phyloP scores from a whole-genome alignment of 2,113 vertebrate genomes.

The Antennarius striatus region DNA sequence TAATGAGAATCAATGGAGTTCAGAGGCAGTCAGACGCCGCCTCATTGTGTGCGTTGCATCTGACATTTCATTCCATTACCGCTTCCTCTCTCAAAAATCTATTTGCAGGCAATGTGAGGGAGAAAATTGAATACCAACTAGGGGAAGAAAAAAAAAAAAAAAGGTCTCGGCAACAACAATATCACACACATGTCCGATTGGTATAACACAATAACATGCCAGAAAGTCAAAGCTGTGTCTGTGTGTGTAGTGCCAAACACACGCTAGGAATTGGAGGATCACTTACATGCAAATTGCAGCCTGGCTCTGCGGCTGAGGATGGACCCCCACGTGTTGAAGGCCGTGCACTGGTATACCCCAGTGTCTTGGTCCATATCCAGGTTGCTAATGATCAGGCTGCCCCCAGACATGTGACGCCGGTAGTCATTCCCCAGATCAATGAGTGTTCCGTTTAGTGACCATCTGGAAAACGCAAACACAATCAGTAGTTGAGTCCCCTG shows the following conservation, averaged over 20 bases:
- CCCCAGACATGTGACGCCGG: slow-evolving; percentile 82
- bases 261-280: slow-evolving; percentile 28
- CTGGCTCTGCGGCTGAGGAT: slow-evolving; percentile 83
- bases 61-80: slow-evolving; percentile 71
- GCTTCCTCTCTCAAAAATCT: slow-evolving; percentile 65
- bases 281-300: slow-evolving; percentile 89
- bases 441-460: slow-evolving; percentile 87
- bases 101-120: slow-evolving; percentile 56
- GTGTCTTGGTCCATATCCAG: slow-evolving; percentile 83
- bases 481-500: slow-evolving; percentile 70
- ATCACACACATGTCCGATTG: slow-evolving; percentile 19
- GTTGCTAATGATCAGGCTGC: slow-evolving; percentile 83
- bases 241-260: slow-evolving; percentile 4
- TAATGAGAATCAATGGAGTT: slow-evolving; percentile 78
- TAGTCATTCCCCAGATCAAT: slow-evolving; percentile 82
- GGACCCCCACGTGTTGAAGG: slow-evolving; percentile 79
- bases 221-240: slow-evolving; percentile 28
- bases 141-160: neutral
- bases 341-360: slow-evolving; percentile 84
- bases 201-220: slow-evolving; percentile 22
- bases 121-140: slow-evolving; percentile 39
- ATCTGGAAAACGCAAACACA: slow-evolving; percentile 86
- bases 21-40: slow-evolving; percentile 66
- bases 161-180: slow-evolving; percentile 2
- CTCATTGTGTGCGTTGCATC: slow-evolving; percentile 66